Percentiles rank a stretch among this genome's conserved stretches.
Evolutionary conservation across 2,888 invertebrate species (phyloP).

Genomic region (Zygothrica quintamaculata): DNA sequence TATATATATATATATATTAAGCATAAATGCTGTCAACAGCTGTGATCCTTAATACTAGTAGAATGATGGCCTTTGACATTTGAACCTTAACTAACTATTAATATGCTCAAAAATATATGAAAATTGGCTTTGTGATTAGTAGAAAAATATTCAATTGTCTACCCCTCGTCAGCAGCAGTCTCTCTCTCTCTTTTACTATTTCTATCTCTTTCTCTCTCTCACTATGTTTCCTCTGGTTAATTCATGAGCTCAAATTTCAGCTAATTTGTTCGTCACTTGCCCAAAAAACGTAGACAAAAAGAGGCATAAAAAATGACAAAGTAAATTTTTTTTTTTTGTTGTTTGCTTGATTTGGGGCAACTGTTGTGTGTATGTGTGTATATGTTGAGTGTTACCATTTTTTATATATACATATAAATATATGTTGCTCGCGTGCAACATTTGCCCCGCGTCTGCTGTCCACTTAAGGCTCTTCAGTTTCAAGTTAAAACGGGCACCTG

Average conservation of each 20-base stretch:
- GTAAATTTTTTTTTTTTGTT: conserved; percentile 28
- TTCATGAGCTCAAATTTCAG: conserved; percentile 64
- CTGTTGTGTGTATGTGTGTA: conserved; percentile 11
- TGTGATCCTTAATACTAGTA: no score
- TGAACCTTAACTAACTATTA: not conserved
- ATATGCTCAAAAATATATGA: conserved; percentile 19
- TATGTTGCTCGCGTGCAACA: conserved; percentile 28
- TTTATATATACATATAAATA: no score
- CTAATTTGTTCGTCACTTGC: conserved; percentile 76
- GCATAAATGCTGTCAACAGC: no score
- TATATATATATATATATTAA: no score
- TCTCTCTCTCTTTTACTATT: no score
- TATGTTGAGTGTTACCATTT: conserved; percentile 6
- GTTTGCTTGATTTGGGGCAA: conserved; percentile 31
- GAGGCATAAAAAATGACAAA: conserved; percentile 37
- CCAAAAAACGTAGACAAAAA: conserved; percentile 28
- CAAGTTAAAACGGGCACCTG: conserved; percentile 46
- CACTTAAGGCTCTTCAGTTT: conserved; percentile 31
- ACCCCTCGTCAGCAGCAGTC: conserved; percentile 52
- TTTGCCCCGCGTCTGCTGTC: conserved; percentile 8
- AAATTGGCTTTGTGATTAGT: conserved; percentile 19
- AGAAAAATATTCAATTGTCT: conserved; percentile 43
- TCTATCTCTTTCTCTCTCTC: not conserved
- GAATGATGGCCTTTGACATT: no score
- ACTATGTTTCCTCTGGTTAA: conserved; percentile 52